Evolutionary conservation across 2,888 invertebrate species (phyloP).

Genomic region (Rhopalosiphum nymphaeae): DNA sequence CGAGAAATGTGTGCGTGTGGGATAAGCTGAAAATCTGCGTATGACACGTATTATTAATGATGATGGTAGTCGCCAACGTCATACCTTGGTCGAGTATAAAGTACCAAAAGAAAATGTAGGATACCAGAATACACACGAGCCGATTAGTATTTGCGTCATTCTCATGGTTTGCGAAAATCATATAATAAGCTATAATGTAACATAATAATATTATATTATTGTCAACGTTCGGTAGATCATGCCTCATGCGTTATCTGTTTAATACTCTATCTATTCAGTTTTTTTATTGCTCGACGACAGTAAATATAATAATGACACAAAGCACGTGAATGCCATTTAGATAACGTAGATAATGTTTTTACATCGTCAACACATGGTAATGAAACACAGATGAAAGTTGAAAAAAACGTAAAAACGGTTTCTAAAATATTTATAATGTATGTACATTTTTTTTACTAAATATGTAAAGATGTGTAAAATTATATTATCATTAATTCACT

Average conservation of each 20-base stretch:
- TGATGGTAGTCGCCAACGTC: constrained; percentile 4
- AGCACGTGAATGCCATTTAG: not conserved
- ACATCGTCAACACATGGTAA: not conserved
- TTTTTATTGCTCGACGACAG: not conserved
- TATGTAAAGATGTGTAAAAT: not conserved
- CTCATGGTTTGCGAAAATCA: not conserved
- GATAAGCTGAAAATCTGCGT: constrained; percentile 40
- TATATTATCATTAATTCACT: not conserved
- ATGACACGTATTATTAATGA: constrained; percentile 43
- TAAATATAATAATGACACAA: too few species aligned
- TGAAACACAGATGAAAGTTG: too few species aligned
- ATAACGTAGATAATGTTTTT: not conserved
- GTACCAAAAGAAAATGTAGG: not conserved
- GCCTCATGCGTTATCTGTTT: too few species aligned
- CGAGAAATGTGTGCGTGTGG: not conserved
- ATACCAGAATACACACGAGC: not conserved
- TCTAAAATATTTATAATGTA: not conserved
- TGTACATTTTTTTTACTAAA: not conserved
- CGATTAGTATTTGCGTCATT: not conserved
- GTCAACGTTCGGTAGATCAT: not conserved
- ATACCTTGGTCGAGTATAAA: not conserved
- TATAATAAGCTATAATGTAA: not conserved
- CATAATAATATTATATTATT: not conserved
- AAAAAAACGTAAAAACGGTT: not conserved
- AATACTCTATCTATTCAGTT: too few species aligned